These are phyloP conservation scores for Beris morrisii DNA, from an alignment of 2,888 invertebrate species.

Conservation along the genomic window DNA sequence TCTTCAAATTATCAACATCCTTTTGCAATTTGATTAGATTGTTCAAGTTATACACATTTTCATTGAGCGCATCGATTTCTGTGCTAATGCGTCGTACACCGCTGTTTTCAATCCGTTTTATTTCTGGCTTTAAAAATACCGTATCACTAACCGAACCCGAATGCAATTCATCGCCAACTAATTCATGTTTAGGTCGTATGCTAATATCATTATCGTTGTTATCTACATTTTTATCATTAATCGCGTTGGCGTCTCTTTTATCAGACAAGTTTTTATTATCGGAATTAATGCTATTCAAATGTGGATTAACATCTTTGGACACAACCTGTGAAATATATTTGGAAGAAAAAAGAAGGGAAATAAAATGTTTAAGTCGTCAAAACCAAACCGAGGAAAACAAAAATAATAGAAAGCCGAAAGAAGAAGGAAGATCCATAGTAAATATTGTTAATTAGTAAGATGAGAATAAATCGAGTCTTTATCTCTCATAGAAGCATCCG, in stretches of 20 bases:
- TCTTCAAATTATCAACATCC: slow-evolving; percentile 52
- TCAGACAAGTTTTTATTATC: slow-evolving; percentile 35
- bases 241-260: slow-evolving; percentile 24
- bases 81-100: slow-evolving; percentile 47
- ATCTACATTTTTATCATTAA: slow-evolving; percentile 24
- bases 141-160: slow-evolving; percentile 11
- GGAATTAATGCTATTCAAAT: slow-evolving; percentile 34
- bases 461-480: background rate
- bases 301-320: slow-evolving; percentile 38
- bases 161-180: slow-evolving; percentile 7
- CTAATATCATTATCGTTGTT: slow-evolving; percentile 11
- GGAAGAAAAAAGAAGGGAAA: slow-evolving; percentile 28
- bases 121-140: slow-evolving; percentile 44
- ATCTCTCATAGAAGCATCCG: too few species aligned
- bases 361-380: slow-evolving; percentile 10
- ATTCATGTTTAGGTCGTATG: slow-evolving; percentile 39
- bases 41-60: slow-evolving; percentile 53
- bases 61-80: slow-evolving; percentile 54
- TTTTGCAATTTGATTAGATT: slow-evolving; percentile 55
- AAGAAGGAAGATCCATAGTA: slow-evolving; percentile 9
- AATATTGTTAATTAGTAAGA: background rate
- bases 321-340: slow-evolving; percentile 40
- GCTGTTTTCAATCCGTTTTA: slow-evolving; percentile 52
- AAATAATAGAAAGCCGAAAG: slow-evolving; percentile 9
- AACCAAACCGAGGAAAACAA: slow-evolving; percentile 14